phyloP scores from a whole-genome alignment of 2,113 vertebrate species.

The Grammomys dolichurus region DNA sequence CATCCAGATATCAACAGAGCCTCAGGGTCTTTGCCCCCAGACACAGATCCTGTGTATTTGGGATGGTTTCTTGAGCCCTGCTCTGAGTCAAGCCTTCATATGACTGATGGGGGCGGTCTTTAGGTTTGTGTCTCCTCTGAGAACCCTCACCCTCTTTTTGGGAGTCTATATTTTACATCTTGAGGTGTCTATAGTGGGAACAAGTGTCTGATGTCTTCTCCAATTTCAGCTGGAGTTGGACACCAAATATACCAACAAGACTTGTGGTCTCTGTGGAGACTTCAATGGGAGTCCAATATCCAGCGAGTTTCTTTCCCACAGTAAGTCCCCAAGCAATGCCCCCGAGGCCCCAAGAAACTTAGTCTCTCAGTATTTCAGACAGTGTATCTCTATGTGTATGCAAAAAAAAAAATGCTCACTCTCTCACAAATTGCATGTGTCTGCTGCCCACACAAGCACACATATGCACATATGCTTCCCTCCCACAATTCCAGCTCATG shows the following conservation, averaged over 20 bases:
- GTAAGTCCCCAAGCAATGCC: slow-evolving; percentile 80
- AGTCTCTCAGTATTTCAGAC: too few species aligned
- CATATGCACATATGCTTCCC: background rate
- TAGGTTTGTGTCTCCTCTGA: rapidly evolving
- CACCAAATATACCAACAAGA: slow-evolving; percentile 91
- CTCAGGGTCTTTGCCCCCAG: background rate
- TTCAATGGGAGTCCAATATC: slow-evolving; percentile 89
- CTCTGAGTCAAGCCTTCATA: rapidly evolving
- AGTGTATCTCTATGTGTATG: rapidly evolving
- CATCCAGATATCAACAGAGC: rapidly evolving
- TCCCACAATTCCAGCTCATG: background rate
- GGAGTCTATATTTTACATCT: rapidly evolving
- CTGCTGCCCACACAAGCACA: background rate
- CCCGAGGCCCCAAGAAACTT: rapidly evolving
- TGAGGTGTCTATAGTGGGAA: rapidly evolving
- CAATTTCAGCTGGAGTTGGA: slow-evolving; percentile 91
- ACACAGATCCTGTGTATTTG: background rate
- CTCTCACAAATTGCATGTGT: rapidly evolving
- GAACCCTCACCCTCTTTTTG: background rate
- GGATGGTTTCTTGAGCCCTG: background rate
- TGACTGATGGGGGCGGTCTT: background rate
- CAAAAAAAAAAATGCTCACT: too few species aligned
- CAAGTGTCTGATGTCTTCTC: rapidly evolving
- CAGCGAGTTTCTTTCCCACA: slow-evolving; percentile 89
- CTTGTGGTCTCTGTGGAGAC: slow-evolving; percentile 95